Evolutionary conservation across 2,113 vertebrate genomes (phyloP).

Genomic region (Nyctereutes procyonoides): DNA sequence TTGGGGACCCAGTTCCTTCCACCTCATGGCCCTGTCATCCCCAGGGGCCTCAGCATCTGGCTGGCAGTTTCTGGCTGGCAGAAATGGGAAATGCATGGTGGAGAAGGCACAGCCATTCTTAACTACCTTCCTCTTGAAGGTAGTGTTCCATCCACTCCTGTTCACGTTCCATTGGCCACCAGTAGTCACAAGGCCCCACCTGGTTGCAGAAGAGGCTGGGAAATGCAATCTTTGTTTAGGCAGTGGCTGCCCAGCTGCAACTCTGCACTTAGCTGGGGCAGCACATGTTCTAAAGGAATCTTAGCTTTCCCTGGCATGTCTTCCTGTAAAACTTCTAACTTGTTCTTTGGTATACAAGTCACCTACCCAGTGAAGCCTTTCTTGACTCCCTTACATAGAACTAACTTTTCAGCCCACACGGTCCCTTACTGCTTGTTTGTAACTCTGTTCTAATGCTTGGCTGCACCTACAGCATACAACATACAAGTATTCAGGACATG

Average conservation of each 20-base stretch:
- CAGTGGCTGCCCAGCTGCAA: not conserved
- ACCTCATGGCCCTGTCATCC: not conserved
- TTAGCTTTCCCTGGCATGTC: not conserved
- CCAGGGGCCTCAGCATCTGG: not conserved
- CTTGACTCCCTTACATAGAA: not conserved
- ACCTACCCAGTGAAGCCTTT: not conserved
- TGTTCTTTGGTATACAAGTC: not conserved
- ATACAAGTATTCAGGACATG: not conserved
- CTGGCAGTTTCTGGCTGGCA: not conserved
- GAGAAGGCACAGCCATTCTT: not conserved
- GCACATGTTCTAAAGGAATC: not conserved
- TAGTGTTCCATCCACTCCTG: too few relatives aligned
- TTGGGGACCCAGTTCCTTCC: not conserved
- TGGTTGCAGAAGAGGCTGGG: conserved; percentile 11
- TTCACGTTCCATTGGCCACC: not conserved
- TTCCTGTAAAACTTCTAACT: not conserved
- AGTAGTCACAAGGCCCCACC: not conserved
- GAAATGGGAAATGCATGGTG: not conserved
- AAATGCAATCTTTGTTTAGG: not conserved
- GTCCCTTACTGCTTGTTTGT: not conserved
- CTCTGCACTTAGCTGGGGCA: not conserved
- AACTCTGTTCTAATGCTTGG: not conserved
- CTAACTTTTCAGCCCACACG: not conserved
- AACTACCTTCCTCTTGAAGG: not conserved
- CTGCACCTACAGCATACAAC: not conserved